Percentiles rank a stretch among this genome's conserved stretches.
Conservation (phyloP, 2,113 vertebrate genomes). For the Apodemus speciosus region DNA sequence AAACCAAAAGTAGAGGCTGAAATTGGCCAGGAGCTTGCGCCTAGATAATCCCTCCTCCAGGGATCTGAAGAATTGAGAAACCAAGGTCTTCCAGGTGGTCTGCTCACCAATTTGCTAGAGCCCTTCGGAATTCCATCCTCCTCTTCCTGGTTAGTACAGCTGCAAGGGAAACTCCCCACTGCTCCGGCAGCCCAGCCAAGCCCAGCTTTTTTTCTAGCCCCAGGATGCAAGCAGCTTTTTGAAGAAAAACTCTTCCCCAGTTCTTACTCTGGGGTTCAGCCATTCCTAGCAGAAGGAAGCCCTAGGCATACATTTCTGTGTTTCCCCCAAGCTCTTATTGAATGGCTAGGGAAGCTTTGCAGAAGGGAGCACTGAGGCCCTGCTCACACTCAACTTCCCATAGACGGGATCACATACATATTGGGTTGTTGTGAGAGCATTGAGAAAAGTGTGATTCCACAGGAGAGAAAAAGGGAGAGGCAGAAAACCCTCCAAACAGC, state of each 20-base stretch:
- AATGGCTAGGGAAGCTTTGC: not conserved
- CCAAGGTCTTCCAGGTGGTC: slow-evolving; percentile 40
- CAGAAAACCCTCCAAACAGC: not conserved
- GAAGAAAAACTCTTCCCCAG: slow-evolving; percentile 37
- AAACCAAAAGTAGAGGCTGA: slow-evolving; percentile 61
- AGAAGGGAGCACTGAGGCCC: not conserved
- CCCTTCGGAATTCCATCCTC: not conserved
- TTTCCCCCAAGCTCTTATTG: not conserved
- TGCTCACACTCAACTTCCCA: not conserved
- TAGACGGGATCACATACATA: slow-evolving; percentile 28
- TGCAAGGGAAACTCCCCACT: not conserved
- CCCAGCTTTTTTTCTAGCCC: not conserved
- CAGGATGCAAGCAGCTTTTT: slow-evolving; percentile 21
- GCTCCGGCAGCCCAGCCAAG: not conserved
- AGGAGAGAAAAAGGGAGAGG: not conserved
- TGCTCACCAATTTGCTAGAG: slow-evolving; percentile 17
- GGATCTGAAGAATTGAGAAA: slow-evolving; percentile 41
- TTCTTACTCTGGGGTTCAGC: slow-evolving; percentile 38
- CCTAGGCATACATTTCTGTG: not conserved
- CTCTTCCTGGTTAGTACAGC: not conserved
- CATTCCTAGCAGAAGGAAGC: slow-evolving; percentile 9
- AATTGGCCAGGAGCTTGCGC: slow-evolving; percentile 25
- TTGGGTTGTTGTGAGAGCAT: not conserved
- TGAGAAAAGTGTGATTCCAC: not conserved
- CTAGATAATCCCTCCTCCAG: slow-evolving; percentile 40